A percentile compares a stretch with the other conserved stretches of the same genome.
Evolutionary conservation across 2,888 invertebrate species (phyloP).

Genomic region (Platerodrilus igneus): DNA sequence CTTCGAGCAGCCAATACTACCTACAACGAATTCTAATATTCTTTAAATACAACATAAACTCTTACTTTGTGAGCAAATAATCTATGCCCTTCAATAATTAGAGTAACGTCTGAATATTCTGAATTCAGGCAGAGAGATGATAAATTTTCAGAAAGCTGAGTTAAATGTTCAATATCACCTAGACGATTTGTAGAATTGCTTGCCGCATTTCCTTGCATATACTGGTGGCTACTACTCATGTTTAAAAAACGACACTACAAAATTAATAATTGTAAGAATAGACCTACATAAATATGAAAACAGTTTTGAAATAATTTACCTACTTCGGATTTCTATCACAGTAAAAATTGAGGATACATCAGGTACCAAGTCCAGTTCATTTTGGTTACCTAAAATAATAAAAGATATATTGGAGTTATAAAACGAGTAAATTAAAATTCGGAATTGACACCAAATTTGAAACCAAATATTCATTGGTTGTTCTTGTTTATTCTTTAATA

Average conservation of each 20-base stretch:
- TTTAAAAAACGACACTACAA: conserved; percentile 8
- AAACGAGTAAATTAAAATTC: no score
- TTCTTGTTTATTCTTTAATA: no score
- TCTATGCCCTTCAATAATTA: conserved; percentile 74
- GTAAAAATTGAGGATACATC: no score
- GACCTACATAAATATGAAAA: no score
- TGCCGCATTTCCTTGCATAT: conserved; percentile 35
- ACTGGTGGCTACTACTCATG: conserved; percentile 45
- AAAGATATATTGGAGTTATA: no score
- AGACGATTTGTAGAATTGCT: conserved; percentile 38
- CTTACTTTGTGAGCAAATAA: conserved; percentile 65
- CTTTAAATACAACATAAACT: neutral
- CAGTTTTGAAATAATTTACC: neutral
- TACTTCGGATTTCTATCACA: no score
- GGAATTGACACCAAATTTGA: no score
- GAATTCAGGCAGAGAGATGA: conserved; percentile 79
- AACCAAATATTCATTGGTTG: no score
- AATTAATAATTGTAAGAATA: conserved; percentile 9
- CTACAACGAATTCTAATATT: no score
- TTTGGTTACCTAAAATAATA: no score
- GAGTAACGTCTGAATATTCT: conserved; percentile 86
- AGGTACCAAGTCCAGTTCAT: no score
- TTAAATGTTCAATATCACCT: conserved; percentile 64
- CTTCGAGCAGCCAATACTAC: conserved; percentile 92
- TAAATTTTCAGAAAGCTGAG: conserved; percentile 79